Conservation (phyloP, 2,113 vertebrate genomes). For the Scatophagus argus region DNA sequence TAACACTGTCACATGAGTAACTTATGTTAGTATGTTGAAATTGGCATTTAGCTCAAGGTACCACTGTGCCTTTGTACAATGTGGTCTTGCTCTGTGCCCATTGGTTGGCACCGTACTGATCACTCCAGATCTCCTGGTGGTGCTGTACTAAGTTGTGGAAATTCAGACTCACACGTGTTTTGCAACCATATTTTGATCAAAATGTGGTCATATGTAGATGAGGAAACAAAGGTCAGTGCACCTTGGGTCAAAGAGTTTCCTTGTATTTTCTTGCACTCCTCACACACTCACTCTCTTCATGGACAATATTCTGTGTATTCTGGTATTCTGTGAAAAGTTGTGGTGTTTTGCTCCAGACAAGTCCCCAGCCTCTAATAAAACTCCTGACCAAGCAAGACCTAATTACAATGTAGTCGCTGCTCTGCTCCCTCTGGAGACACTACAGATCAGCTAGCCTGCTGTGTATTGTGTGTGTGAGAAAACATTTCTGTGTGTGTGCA, state of each 20-base stretch:
- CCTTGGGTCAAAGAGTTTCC: background rate
- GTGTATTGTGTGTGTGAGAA: conserved; percentile 8
- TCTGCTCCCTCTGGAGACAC: conserved; percentile 28
- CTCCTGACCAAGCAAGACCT: conserved; percentile 67
- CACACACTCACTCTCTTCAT: background rate
- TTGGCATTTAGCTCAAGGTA: too few relatives aligned
- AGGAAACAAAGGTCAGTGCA: background rate
- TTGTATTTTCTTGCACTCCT: background rate
- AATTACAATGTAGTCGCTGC: conserved; percentile 55
- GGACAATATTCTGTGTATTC: conserved; percentile 14
- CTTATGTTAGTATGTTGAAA: too few relatives aligned
- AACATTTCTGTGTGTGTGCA: background rate
- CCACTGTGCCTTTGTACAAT: too few relatives aligned
- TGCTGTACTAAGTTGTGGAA: background rate
- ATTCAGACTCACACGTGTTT: background rate
- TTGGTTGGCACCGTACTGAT: too few relatives aligned
- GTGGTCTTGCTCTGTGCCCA: too few relatives aligned
- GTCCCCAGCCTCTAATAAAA: conserved; percentile 54
- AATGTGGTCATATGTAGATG: background rate
- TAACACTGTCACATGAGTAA: too few relatives aligned
- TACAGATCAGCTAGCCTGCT: conserved; percentile 20
- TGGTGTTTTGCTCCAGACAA: conserved; percentile 29
- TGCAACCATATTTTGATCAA: background rate
- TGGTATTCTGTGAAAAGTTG: conserved; percentile 35
- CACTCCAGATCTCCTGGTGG: too few relatives aligned